Conservation (phyloP, 2,888 invertebrate genomes). For the Miltochrista miniata region DNA sequence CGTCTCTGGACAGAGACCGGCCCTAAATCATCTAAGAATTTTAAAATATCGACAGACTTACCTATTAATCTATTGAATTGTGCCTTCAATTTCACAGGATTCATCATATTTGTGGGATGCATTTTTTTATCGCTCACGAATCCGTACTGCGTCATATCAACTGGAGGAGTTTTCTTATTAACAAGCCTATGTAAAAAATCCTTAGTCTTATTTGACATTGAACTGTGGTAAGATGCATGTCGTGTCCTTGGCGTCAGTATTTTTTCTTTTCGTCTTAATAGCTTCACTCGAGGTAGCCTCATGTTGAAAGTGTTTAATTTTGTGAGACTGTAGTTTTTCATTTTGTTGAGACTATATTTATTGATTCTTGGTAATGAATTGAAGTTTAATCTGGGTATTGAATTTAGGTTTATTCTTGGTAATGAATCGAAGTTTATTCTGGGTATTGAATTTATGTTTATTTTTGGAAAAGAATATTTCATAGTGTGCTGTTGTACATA, state of each 20-base stretch:
- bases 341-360: neutral
- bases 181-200: conserved; percentile 58
- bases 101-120: conserved; percentile 39
- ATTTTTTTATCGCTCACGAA: conserved; percentile 51
- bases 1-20: too few relatives aligned
- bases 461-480: neutral
- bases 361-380: too few relatives aligned
- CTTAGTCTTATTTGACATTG: conserved; percentile 47
- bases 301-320: conserved; percentile 1
- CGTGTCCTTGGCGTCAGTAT: neutral
- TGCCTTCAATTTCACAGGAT: conserved; percentile 41
- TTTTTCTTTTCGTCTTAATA: conserved; percentile 2
- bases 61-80: conserved; percentile 48
- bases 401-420: too few relatives aligned
- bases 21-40: too few relatives aligned
- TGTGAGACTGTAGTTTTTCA: conserved; percentile 5
- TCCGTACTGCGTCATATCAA: conserved; percentile 61
- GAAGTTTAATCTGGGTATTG: too few relatives aligned
- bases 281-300: neutral
- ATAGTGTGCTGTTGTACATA: neutral
- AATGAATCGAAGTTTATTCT: too few relatives aligned
- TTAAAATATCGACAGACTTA: conserved; percentile 16
- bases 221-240: neutral
- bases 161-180: conserved; percentile 46
- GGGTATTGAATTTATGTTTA: neutral